These are phyloP conservation scores for Hirtodrosophila alboralis DNA, from an alignment of 2,888 invertebrate genomes.

Conservation along the genomic window DNA sequence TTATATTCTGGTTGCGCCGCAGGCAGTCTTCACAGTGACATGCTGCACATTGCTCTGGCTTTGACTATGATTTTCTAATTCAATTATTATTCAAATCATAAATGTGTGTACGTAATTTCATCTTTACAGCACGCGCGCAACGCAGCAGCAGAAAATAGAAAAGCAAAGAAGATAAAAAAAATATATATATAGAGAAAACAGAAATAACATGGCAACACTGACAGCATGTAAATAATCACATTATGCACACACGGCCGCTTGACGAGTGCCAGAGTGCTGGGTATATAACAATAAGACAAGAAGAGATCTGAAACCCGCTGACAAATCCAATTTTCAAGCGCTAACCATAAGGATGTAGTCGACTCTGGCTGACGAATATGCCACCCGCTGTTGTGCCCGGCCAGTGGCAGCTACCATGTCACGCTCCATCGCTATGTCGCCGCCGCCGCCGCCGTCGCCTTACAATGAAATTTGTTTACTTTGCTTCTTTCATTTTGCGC, in stretches of 20 bases:
- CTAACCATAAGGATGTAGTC: constrained; percentile 8
- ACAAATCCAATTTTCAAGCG: constrained; percentile 38
- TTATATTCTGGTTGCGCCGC: constrained; percentile 19
- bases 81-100: constrained; percentile 84
- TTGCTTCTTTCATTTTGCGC: constrained; percentile 44
- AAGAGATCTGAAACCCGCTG: constrained; percentile 31
- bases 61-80: constrained; percentile 79
- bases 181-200: constrained; percentile 1
- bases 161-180: constrained; percentile 2
- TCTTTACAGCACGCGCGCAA: constrained; percentile 51
- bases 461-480: constrained; percentile 61
- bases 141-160: constrained; percentile 3
- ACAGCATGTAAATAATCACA: constrained; percentile 66
- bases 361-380: constrained; percentile 21
- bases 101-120: constrained; percentile 66
- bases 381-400: constrained; percentile 19
- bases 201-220: constrained; percentile 24
- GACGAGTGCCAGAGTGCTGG: constrained; percentile 3
- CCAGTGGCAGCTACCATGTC: constrained; percentile 53
- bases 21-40: constrained; percentile 15
- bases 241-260: constrained; percentile 57
- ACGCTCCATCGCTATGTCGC: constrained; percentile 32
- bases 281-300: constrained; percentile 4
- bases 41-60: constrained; percentile 35
- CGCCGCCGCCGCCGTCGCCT: too few species aligned